Conservation (phyloP, 2,888 invertebrate genomes). For the Busseola fusca region DNA sequence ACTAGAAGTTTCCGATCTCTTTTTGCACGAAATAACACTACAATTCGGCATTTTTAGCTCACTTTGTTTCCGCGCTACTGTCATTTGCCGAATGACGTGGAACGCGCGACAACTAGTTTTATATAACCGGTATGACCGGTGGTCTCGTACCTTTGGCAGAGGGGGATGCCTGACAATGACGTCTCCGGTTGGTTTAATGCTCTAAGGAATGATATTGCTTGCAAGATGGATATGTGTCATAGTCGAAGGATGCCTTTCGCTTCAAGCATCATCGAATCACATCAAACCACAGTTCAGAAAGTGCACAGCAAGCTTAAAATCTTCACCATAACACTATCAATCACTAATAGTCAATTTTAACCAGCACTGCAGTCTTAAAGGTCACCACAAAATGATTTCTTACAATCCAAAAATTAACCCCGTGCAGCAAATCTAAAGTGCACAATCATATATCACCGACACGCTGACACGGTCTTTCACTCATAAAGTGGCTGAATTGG, state of each 20-base stretch:
- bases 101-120: too few relatives aligned
- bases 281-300: constrained; percentile 14
- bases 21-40: too few relatives aligned
- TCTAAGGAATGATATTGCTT: not conserved
- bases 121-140: too few relatives aligned
- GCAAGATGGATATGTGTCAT: too few relatives aligned
- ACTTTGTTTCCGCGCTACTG: too few relatives aligned
- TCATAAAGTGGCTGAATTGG: constrained; percentile 83
- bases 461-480: constrained; percentile 62
- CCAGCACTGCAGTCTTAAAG: constrained; percentile 44
- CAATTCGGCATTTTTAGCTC: too few relatives aligned
- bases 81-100: too few relatives aligned
- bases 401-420: constrained; percentile 20
- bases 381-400: constrained; percentile 41
- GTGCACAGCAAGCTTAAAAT: constrained; percentile 3
- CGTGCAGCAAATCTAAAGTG: constrained; percentile 28
- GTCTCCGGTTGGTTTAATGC: too few relatives aligned
- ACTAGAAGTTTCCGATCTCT: too few relatives aligned
- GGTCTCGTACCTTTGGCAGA: too few relatives aligned
- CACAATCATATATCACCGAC: constrained; percentile 51
- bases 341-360: constrained; percentile 13
- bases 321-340: not conserved
- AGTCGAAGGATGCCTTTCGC: not conserved
- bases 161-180: too few relatives aligned
- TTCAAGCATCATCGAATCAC: not conserved